Percentiles rank a stretch among this genome's conserved stretches.
These are phyloP conservation scores for Drosophila conformis DNA, from an alignment of 2,888 invertebrate species.

Conservation along the genomic window DNA sequence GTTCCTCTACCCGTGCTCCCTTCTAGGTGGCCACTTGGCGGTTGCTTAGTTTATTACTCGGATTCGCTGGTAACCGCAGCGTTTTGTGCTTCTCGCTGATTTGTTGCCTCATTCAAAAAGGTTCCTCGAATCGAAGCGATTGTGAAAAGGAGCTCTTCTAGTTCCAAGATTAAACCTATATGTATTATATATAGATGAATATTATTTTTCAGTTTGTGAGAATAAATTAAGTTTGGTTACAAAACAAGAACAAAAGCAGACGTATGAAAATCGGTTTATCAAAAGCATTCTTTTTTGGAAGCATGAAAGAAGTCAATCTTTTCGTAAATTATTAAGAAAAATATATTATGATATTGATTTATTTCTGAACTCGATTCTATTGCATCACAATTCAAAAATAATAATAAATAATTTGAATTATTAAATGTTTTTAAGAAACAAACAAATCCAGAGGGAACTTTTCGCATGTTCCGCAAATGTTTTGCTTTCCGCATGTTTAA, in stretches of 20 bases:
- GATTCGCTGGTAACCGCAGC: slow-evolving; percentile 52
- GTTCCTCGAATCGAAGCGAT: slow-evolving; percentile 35
- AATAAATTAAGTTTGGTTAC: background rate
- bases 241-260: background rate
- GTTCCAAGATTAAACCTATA: background rate
- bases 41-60: slow-evolving; percentile 56
- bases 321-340: background rate
- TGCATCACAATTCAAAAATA: too few relatives aligned
- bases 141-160: background rate
- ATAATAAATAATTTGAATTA: too few relatives aligned
- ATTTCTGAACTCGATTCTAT: too few relatives aligned
- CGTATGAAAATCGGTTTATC: background rate
- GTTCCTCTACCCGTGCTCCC: slow-evolving; percentile 9
- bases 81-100: slow-evolving; percentile 63
- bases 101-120: slow-evolving; percentile 63
- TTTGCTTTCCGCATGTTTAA: background rate
- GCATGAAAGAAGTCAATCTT: background rate
- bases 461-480: background rate
- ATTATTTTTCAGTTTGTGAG: background rate
- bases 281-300: background rate
- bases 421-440: too few relatives aligned
- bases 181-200: background rate
- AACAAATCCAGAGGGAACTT: too few relatives aligned
- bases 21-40: slow-evolving; percentile 38
- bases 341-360: too few relatives aligned